These are phyloP conservation scores for Parnassius mnemosyne DNA, from an alignment of 2,888 invertebrate genomes.

Conservation along the genomic window DNA sequence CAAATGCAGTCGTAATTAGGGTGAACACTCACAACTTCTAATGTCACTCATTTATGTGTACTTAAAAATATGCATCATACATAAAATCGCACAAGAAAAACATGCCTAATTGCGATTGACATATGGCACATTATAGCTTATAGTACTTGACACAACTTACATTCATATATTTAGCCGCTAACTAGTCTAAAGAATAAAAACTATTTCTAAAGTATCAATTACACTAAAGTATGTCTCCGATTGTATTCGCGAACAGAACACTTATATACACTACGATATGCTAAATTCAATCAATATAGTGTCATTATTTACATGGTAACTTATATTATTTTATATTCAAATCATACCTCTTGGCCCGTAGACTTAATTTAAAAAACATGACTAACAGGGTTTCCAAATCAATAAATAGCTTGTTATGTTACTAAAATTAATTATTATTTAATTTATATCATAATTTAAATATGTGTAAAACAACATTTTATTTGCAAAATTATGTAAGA, in stretches of 20 bases:
- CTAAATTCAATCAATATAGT: conserved; percentile 9
- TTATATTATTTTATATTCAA: conserved; percentile 2
- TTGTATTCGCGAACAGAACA: neutral
- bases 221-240: conserved; percentile 2
- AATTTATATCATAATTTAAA: too few species aligned
- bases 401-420: neutral
- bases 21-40: too few species aligned
- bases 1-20: too few species aligned
- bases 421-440: too few species aligned
- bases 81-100: too few species aligned
- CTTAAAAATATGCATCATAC: too few species aligned
- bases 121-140: too few species aligned
- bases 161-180: conserved; percentile 6
- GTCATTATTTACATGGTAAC: conserved; percentile 19
- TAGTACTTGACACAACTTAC: too few species aligned
- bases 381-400: conserved; percentile 3
- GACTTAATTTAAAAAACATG: neutral
- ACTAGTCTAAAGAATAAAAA: conserved; percentile 1
- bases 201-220: neutral
- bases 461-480: neutral
- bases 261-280: conserved; percentile 3
- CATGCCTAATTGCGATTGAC: too few species aligned
- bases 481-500: too few species aligned
- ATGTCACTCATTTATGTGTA: too few species aligned
- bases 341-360: neutral